phyloP scores from a whole-genome alignment of 2,113 vertebrate species.

The Diglossa brunneiventris region DNA sequence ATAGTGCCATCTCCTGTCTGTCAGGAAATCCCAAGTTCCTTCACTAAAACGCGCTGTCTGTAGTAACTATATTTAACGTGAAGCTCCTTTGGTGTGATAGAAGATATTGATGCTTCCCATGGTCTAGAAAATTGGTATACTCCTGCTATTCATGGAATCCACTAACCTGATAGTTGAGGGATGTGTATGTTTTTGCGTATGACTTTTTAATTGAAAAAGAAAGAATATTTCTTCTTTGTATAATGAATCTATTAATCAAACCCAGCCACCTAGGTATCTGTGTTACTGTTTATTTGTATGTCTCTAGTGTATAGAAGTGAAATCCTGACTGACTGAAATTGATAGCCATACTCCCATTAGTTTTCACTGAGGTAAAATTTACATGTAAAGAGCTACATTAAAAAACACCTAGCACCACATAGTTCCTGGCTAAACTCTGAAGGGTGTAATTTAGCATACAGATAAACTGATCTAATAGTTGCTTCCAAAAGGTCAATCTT shows the following conservation, averaged over 20 bases:
- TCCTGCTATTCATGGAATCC: neutral
- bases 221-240: neutral
- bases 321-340: neutral
- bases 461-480: neutral
- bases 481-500: neutral
- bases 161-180: neutral
- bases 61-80: neutral
- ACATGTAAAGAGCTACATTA: neutral
- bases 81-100: neutral
- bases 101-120: neutral
- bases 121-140: neutral
- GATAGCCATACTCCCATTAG: neutral
- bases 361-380: neutral
- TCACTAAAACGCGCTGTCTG: neutral
- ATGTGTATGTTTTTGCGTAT: neutral
- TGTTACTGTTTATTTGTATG: neutral
- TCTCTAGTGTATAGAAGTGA: neutral
- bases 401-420: neutral
- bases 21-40: neutral
- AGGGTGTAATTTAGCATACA: neutral
- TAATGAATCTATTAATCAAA: neutral
- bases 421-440: neutral
- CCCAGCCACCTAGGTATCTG: neutral
- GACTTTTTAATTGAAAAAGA: neutral
- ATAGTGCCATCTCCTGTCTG: neutral